These are phyloP conservation scores for Labia minor DNA, from an alignment of 2,888 invertebrate species.

Conservation along the genomic window DNA sequence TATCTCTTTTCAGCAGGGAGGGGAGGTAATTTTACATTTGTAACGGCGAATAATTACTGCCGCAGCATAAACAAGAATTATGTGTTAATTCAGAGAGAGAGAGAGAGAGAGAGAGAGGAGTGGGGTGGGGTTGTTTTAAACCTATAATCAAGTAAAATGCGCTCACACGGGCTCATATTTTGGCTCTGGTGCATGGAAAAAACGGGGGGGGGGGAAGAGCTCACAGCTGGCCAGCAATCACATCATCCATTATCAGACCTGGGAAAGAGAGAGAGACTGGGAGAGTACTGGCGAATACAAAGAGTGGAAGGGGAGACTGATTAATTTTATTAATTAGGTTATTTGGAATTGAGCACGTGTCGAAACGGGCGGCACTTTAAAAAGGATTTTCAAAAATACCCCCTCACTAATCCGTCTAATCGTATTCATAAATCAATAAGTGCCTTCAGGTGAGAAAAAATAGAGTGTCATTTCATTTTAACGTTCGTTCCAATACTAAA, in stretches of 20 bases:
- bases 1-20: neutral
- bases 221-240: neutral
- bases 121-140: neutral
- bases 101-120: neutral
- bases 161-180: neutral
- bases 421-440: no score
- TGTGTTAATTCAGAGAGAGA: neutral
- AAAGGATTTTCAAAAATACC: no score
- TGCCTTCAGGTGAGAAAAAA: no score
- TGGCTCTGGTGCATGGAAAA: neutral
- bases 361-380: neutral
- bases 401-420: no score
- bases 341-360: constrained; percentile 2
- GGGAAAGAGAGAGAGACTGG: neutral
- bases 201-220: neutral
- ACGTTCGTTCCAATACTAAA: no score
- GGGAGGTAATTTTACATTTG: constrained; percentile 9
- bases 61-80: constrained; percentile 13
- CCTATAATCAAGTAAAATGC: constrained; percentile 13
- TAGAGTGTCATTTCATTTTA: no score
- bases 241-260: neutral
- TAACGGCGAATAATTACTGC: constrained; percentile 13
- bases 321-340: constrained; percentile 13
- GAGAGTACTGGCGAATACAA: no score
- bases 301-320: neutral